Evolutionary conservation across 2,113 vertebrate species (phyloP).

Genomic region (Willisornis vidua): DNA sequence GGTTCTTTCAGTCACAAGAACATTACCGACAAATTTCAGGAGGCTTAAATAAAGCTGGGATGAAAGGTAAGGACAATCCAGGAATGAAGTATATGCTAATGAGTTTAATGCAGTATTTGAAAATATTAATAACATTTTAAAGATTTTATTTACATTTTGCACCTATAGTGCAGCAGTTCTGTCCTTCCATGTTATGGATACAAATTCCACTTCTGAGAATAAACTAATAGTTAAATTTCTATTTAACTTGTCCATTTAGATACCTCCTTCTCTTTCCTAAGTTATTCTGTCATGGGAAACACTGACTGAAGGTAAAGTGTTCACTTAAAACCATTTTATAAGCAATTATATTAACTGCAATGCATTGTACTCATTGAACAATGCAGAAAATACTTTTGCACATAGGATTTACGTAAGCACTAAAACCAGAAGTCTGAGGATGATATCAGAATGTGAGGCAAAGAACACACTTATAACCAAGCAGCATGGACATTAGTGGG

Average conservation of each 20-base stretch:
- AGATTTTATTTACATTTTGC: slow-evolving; percentile 9
- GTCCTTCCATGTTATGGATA: not conserved
- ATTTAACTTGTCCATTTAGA: slow-evolving; percentile 19
- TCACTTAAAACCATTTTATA: slow-evolving; percentile 29
- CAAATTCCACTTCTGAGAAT: slow-evolving; percentile 28
- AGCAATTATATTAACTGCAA: slow-evolving; percentile 15
- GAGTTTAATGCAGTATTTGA: not conserved
- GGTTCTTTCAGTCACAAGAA: not conserved
- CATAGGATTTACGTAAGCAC: slow-evolving; percentile 55
- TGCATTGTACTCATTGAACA: slow-evolving; percentile 47
- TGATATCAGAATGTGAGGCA: not conserved
- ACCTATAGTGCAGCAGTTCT: not conserved
- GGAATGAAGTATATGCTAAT: not conserved
- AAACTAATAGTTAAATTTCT: slow-evolving; percentile 21
- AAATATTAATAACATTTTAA: not conserved
- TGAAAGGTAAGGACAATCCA: not conserved
- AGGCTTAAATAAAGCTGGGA: not conserved
- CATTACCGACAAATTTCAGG: not conserved
- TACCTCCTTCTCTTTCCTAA: not conserved
- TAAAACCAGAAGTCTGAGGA: slow-evolving; percentile 39
- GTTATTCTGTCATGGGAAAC: slow-evolving; percentile 38
- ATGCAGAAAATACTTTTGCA: slow-evolving; percentile 61
- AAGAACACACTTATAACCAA: slow-evolving; percentile 77
- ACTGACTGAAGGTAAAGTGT: slow-evolving; percentile 41
- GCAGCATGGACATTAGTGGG: slow-evolving; percentile 71